Base-by-base conservation (phyloP, 2,113 vertebrate species). In the Tautogolabrus adspersus region DNA sequence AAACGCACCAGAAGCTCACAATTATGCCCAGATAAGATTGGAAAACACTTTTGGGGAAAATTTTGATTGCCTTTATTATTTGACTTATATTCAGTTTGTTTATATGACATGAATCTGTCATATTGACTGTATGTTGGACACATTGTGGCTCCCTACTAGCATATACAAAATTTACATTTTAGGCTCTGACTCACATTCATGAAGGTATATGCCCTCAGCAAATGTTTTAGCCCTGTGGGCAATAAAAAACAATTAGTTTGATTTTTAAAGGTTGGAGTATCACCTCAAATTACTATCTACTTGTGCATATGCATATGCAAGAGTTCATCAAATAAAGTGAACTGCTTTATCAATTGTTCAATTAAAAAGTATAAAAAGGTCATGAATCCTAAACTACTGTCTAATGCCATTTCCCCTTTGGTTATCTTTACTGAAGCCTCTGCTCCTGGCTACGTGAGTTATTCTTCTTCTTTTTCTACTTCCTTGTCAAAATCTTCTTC, bases 231-330 rank as follows among this genome's bases (percentile, higher is more conserved):
- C 59, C 47, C 46, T 44, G 13, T 3, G 37, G 40, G 63, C 11
- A 26, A 21, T 54, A 30, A 46, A 74, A 81, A 81, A 69, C 4
- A 60, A 67, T 30, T 18, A 34, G 57, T 54, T 57, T 0, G 64
- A 2, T 46, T 54, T 26, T 44, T 46, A n/a, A 55, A 7, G 69
- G 63, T 0, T 0, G 3, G 37, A 58, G 11, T 55, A 19, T 51
- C 10, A 81, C 34, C 59, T 65, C 8, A 30, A 49, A 12, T 46
- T 19, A 42, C 42, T 15, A 47, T 16, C 15, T 3, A n/a, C n/a
- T n/a, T n/a, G n/a, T n/a, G n/a, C n/a, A n/a, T n/a, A n/a, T n/a
- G n/a, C n/a, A 3, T 71, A 22, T 37, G 51, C 34, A 26, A 58
- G 21, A 8, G 42, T 21, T 42, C 34, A 34, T 26, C 23, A 10